Conservation (phyloP, 1,140 invertebrate species). For the Caenorhabditis remanei region DNA sequence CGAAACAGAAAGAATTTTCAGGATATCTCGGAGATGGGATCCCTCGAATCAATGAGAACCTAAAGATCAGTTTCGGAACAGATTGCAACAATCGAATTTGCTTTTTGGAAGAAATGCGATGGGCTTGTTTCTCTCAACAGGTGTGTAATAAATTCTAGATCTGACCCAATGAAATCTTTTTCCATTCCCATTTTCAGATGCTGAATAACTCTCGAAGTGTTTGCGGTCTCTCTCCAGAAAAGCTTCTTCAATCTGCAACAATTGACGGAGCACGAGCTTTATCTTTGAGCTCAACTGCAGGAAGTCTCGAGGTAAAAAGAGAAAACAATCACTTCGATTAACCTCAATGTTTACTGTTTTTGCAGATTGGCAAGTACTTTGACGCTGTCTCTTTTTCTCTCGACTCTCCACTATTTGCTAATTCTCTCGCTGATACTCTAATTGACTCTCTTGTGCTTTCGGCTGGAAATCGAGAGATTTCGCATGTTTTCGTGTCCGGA, state of each 20-base stretch:
- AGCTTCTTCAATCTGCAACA: slow-evolving; percentile 71
- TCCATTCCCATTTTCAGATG: slow-evolving; percentile 67
- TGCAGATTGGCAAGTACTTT: slow-evolving; percentile 61
- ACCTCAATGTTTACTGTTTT: slow-evolving; percentile 54
- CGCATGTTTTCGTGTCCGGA: slow-evolving; percentile 64
- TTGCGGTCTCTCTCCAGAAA: slow-evolving; percentile 67
- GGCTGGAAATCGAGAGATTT: slow-evolving; percentile 71
- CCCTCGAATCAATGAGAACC: slow-evolving; percentile 67
- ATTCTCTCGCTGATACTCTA: slow-evolving; percentile 56
- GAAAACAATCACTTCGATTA: neutral
- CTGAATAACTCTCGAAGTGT: slow-evolving; percentile 71
- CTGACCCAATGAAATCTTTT: neutral
- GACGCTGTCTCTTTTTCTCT: slow-evolving; percentile 45
- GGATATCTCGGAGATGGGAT: slow-evolving; percentile 76
- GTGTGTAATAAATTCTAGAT: slow-evolving; percentile 61
- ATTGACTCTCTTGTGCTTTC: slow-evolving; percentile 72
- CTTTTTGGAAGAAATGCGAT: slow-evolving; percentile 75
- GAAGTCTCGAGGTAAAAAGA: slow-evolving; percentile 65
- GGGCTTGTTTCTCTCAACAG: slow-evolving; percentile 76
- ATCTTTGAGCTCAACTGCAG: slow-evolving; percentile 63
- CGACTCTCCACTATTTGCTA: slow-evolving; percentile 39
- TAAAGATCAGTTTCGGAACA: slow-evolving; percentile 73
- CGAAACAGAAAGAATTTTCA: neutral
- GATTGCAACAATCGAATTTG: slow-evolving; percentile 76
- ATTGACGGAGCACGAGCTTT: slow-evolving; percentile 72